A percentile compares a stretch with the other conserved stretches of the same genome.
Conservation (phyloP, 2,888 invertebrate genomes). For the Clitarchus hookeri region DNA sequence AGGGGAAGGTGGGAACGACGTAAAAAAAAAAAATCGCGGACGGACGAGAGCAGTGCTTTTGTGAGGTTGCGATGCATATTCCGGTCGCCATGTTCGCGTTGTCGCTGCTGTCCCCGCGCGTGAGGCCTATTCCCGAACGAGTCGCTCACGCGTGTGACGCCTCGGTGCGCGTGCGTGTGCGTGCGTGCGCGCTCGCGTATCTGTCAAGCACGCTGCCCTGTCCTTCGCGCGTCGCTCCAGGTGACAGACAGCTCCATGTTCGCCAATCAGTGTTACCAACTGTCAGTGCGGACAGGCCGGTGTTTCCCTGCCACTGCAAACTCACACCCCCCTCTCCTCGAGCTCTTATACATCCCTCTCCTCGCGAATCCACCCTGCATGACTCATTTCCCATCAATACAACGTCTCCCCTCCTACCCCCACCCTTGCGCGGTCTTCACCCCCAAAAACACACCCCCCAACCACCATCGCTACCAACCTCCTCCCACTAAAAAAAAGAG, state of each 20-base stretch:
- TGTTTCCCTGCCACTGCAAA: slow-evolving; percentile 6
- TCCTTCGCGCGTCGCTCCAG: neutral
- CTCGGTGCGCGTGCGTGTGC: neutral
- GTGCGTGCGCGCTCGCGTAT: neutral
- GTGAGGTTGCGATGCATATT: no score
- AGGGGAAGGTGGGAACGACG: no score
- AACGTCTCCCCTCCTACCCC: neutral
- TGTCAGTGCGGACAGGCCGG: neutral
- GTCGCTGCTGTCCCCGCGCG: no score
- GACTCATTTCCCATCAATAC: slow-evolving; percentile 25
- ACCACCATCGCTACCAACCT: slow-evolving; percentile 2
- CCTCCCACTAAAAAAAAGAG: neutral
- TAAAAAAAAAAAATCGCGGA: no score
- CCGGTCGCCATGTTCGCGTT: no score
- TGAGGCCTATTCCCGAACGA: neutral
- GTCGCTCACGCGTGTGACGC: neutral
- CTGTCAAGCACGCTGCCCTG: neutral
- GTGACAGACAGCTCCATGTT: slow-evolving; percentile 6
- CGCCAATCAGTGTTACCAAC: slow-evolving; percentile 14
- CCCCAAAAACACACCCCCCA: neutral
- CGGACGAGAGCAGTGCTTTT: no score
- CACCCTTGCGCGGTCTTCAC: neutral
- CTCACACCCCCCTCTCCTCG: neutral
- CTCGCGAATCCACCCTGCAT: neutral
- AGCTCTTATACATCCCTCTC: neutral